Conservation (phyloP, 2,888 invertebrate genomes). For the Macrophya annulata region DNA sequence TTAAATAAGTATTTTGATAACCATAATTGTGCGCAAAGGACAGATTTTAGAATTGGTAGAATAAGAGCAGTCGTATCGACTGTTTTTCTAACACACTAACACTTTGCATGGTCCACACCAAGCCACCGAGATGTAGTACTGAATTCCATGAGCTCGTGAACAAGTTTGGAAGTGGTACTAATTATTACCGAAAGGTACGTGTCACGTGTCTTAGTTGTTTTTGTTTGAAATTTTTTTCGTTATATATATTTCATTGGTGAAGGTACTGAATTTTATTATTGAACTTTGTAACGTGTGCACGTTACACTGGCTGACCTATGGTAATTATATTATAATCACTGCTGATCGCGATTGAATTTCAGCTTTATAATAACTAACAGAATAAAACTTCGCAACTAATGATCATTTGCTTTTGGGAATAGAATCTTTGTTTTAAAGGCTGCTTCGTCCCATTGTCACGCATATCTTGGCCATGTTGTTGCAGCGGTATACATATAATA, state of each 20-base stretch:
- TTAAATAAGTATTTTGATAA: background rate
- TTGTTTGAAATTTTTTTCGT: background rate
- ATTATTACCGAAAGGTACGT: conserved; percentile 72
- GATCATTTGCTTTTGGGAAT: background rate
- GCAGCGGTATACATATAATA: background rate
- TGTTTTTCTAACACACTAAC: conserved; percentile 72
- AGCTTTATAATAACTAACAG: background rate
- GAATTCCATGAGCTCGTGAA: conserved; percentile 75
- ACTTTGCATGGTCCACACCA: conserved; percentile 75
- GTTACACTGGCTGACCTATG: background rate
- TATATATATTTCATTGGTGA: conserved; percentile 17
- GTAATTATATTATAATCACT: conserved; percentile 4
- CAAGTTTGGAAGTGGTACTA: conserved; percentile 73
- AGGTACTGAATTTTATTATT: conserved; percentile 30
- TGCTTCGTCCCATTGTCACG: conserved; percentile 8
- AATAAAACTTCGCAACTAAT: conserved; percentile 6
- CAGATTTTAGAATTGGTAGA: conserved; percentile 1
- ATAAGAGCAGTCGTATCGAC: conserved; percentile 29
- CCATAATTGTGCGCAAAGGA: background rate
- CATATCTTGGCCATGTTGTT: conserved; percentile 6
- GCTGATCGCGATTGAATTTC: background rate
- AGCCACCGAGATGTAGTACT: conserved; percentile 75
- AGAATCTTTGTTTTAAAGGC: background rate
- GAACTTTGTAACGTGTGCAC: background rate
- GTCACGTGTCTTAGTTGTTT: conserved; percentile 59